Percentiles rank a stretch among this genome's conserved stretches.
phyloP scores from a whole-genome alignment of 2,113 vertebrate species.

The Diadophis punctatus region DNA sequence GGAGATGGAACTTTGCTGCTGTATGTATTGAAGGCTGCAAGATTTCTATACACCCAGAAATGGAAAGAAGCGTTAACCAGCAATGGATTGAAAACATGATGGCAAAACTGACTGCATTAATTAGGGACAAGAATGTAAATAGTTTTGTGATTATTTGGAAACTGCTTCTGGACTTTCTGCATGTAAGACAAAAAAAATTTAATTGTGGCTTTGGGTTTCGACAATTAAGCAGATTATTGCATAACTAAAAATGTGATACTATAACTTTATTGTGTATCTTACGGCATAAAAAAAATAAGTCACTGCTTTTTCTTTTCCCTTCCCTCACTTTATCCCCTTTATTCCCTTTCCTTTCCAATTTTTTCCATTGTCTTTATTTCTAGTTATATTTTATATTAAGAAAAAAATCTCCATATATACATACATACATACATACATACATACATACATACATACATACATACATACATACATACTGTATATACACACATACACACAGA shows the following conservation, averaged over 20 bases:
- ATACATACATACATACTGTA: too few relatives aligned
- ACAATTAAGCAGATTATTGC: background rate
- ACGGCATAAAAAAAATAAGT: background rate
- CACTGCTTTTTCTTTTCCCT: background rate
- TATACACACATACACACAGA: too few relatives aligned
- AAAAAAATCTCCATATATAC: background rate
- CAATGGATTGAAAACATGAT: background rate
- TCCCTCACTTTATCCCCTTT: background rate
- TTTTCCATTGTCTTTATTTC: background rate
- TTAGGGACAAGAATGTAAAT: background rate
- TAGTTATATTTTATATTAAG: background rate
- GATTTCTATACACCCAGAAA: background rate
- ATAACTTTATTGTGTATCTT: background rate
- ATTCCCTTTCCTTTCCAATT: background rate
- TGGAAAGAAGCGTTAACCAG: background rate
- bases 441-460: too few relatives aligned
- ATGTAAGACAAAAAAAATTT: background rate
- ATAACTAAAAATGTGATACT: background rate
- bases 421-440: too few relatives aligned
- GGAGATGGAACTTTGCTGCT: background rate
- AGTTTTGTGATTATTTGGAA: background rate
- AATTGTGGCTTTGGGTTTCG: background rate
- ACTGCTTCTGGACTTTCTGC: background rate
- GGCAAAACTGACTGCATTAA: background rate
- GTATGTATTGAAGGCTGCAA: background rate